phyloP scores from a whole-genome alignment of 2,113 vertebrate species.

The Strigops habroptila region DNA sequence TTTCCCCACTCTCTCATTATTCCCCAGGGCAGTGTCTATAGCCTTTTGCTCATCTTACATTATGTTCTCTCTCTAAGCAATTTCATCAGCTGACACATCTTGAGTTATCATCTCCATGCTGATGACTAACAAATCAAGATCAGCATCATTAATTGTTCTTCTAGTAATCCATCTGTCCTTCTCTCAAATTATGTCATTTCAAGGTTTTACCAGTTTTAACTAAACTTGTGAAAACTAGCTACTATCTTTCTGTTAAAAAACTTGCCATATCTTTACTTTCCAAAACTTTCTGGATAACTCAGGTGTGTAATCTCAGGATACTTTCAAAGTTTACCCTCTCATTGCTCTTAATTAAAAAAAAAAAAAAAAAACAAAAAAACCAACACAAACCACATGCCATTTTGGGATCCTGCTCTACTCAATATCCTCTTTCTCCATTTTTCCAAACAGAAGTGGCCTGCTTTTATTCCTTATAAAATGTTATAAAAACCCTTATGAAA shows the following conservation, averaged over 20 bases:
- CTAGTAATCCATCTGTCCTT: not conserved
- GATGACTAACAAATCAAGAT: slow-evolving; percentile 32
- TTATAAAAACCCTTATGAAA: not conserved
- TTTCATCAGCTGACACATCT: slow-evolving; percentile 11
- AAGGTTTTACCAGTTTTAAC: slow-evolving; percentile 6
- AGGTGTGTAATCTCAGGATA: not conserved
- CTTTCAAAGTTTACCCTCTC: not conserved
- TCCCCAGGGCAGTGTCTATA: not conserved
- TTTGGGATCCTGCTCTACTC: not conserved
- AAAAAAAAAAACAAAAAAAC: not conserved
- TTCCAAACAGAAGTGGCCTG: not conserved
- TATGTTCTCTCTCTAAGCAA: not conserved
- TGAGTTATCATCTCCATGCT: not conserved
- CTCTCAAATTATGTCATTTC: not conserved
- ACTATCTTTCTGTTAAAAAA: not conserved
- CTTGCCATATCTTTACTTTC: not conserved
- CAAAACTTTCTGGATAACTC: not conserved
- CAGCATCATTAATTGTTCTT: slow-evolving; percentile 10
- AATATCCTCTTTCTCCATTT: not conserved
- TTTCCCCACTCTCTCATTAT: not conserved
- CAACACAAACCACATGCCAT: not conserved
- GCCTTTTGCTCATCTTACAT: not conserved
- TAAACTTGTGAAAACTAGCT: not conserved
- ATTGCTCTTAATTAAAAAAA: not conserved
- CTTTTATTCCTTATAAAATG: not conserved